phyloP scores from a whole-genome alignment of 2,113 vertebrate genomes.

The Nansenia antarctica region DNA sequence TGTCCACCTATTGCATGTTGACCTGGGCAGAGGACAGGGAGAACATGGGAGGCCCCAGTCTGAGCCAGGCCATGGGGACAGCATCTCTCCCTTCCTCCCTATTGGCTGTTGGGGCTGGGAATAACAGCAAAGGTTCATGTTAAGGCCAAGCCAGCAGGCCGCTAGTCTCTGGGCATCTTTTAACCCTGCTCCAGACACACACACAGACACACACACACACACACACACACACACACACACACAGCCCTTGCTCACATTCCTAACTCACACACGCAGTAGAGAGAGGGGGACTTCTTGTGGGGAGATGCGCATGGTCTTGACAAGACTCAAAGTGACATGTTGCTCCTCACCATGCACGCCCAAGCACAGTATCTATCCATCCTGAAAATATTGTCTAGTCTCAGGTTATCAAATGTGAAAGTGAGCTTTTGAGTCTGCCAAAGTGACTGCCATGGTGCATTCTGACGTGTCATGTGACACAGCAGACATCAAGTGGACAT shows the following conservation, averaged over 20 bases:
- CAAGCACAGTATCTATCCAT: too few species aligned
- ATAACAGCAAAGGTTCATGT: neutral
- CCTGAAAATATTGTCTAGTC: neutral
- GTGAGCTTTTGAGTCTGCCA: too few species aligned
- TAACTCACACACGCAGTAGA: neutral
- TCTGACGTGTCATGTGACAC: too few species aligned
- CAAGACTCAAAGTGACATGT: neutral
- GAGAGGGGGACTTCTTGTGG: neutral
- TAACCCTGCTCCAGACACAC: neutral
- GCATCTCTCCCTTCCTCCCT: neutral
- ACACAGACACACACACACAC: neutral
- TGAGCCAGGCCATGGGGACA: too few species aligned
- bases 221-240: too few species aligned
- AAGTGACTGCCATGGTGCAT: too few species aligned
- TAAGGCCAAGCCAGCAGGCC: neutral
- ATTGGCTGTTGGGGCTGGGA: neutral
- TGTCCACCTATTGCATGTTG: slow-evolving; percentile 22
- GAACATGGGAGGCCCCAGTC: neutral
- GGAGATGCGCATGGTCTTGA: neutral
- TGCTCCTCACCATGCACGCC: too few species aligned
- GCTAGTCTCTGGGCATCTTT: neutral
- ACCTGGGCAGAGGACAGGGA: slow-evolving; percentile 2
- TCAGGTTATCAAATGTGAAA: too few species aligned
- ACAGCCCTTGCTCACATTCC: neutral
- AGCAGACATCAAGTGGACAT: too few species aligned